Evolutionary conservation across 2,113 vertebrate species (phyloP), one percentile per base, ranked within the genome.

Genomic region (Speoplatyrhinus poulsoni): DNA sequence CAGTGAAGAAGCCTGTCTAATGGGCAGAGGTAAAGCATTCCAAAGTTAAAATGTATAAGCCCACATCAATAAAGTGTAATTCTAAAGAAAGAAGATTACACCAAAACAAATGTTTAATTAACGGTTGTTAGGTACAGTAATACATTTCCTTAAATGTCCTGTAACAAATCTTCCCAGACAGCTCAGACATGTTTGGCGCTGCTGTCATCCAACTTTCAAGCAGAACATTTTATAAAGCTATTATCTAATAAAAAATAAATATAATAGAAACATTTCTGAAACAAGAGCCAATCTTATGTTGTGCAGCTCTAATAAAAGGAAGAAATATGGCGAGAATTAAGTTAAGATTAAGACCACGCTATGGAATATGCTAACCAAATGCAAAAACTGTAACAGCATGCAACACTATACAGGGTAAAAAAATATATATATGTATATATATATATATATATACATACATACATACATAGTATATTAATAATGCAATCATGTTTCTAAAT

Each of bases 51-150:
- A 26, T 26, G 26, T 26, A 60, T n/a, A 62, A 79, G 75, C 65
- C 68, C 62, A 9, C 41, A 59, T 11, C 2, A 52, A 65, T 47
- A 65, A 65, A 72, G 65, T 50, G 59, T 68, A 5, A 47, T 47
- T 72, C 71, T n/a, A 77, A 33, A 1, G 1, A 3, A n/a, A 6
- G 55, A 3, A 63, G 49, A 50, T 41, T 41, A 41, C 36, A 41
- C 36, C 7, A 41, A 41, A 41, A 41, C 36, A 41, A 6, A 41
- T 41, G 4, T 41, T 8, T 41, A 41, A 41, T 41, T 41, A 41
- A 41, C 7, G 36, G 36, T 41, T 2, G 26, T 26, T 26, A 26
- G 26, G 36, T 41, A 41, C 7, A 26, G 36, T 41, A 41, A 6
- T 41, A 5, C 4, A 41, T 41, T 5, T 41, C 36, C 7, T 41